A percentile compares a stretch with the other conserved stretches of the same genome.
Conservation (phyloP, 2,888 invertebrate species). For the Malthinus seriepunctatus region DNA sequence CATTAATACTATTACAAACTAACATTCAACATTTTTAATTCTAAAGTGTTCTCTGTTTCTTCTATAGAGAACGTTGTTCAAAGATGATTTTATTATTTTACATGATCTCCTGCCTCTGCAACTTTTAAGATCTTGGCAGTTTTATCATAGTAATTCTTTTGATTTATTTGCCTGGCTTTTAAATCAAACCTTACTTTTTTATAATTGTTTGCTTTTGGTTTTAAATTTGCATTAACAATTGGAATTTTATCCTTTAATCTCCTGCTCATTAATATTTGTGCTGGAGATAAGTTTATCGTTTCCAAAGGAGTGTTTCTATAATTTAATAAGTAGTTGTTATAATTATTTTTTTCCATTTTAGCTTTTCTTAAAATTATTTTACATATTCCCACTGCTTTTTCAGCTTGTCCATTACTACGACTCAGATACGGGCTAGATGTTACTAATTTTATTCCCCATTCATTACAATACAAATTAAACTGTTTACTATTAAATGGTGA, state of each 20-base stretch:
- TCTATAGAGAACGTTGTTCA: too few species aligned
- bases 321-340: slow-evolving; percentile 13
- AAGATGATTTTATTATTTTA: too few species aligned
- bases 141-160: neutral
- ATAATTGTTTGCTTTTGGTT: neutral
- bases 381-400: slow-evolving; percentile 32
- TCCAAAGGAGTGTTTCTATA: slow-evolving; percentile 21
- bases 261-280: slow-evolving; percentile 22
- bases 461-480: slow-evolving; percentile 31
- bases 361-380: slow-evolving; percentile 27
- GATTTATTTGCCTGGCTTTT: neutral
- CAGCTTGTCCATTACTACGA: slow-evolving; percentile 29
- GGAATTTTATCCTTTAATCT: slow-evolving; percentile 18
- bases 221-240: neutral
- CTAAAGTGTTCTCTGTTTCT: too few species aligned
- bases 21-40: too few species aligned
- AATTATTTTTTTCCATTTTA: slow-evolving; percentile 9
- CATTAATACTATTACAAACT: too few species aligned
- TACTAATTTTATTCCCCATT: slow-evolving; percentile 26
- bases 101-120: too few species aligned
- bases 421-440: slow-evolving; percentile 29
- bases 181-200: neutral
- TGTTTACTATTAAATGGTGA: slow-evolving; percentile 31
- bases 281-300: slow-evolving; percentile 12
- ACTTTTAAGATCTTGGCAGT: neutral